Conservation (phyloP, 1,140 invertebrate genomes). For the Drosophila nebulosa region DNA sequence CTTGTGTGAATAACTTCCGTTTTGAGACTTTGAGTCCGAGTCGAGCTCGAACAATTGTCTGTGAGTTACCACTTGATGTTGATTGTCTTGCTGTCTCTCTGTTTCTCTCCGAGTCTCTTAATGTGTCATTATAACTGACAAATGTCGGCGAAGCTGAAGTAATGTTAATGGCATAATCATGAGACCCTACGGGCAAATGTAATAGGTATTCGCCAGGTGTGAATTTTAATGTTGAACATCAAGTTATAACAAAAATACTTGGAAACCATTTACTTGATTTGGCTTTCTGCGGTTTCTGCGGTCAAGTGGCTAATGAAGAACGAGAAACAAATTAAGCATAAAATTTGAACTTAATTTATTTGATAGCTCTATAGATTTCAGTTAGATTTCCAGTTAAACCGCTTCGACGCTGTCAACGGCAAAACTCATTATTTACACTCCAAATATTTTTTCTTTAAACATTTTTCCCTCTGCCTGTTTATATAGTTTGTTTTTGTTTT, state of each 20-base stretch:
- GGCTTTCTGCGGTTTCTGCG: slow-evolving; percentile 43
- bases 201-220: slow-evolving; percentile 21
- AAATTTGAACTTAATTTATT: slow-evolving; percentile 1
- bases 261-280: slow-evolving; percentile 17
- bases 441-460: neutral
- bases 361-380: neutral
- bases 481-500: slow-evolving; percentile 1
- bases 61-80: slow-evolving; percentile 36
- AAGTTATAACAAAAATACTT: slow-evolving; percentile 54
- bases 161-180: slow-evolving; percentile 50
- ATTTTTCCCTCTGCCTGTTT: neutral
- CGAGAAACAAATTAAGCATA: neutral
- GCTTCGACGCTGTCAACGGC: slow-evolving; percentile 50
- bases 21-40: slow-evolving; percentile 10
- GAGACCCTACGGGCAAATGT: slow-evolving; percentile 40
- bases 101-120: slow-evolving; percentile 26
- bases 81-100: slow-evolving; percentile 42
- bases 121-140: slow-evolving; percentile 65
- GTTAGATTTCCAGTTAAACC: slow-evolving; percentile 11
- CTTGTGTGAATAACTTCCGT: slow-evolving; percentile 58
- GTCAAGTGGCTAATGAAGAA: slow-evolving; percentile 56
- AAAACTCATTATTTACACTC: slow-evolving; percentile 1
- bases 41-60: slow-evolving; percentile 34
- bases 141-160: slow-evolving; percentile 32
- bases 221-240: slow-evolving; percentile 42